Conservation (phyloP, 2,797 vertebrate genomes). For the Sebastes flavidus region DNA sequence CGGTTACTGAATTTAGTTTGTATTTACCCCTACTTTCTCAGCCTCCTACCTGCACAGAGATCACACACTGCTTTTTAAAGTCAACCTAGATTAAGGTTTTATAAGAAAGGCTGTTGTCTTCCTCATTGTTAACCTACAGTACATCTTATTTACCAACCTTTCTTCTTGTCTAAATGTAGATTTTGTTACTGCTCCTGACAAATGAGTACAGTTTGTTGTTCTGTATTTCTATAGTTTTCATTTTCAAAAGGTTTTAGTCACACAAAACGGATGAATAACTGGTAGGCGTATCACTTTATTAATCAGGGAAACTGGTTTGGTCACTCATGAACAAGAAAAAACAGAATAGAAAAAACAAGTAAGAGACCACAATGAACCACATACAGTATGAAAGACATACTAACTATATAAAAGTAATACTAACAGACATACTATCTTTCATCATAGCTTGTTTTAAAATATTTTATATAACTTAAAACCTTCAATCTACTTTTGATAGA, state of each 20-base stretch:
- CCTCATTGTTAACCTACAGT: neutral
- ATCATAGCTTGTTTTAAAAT: neutral
- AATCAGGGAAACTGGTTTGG: neutral
- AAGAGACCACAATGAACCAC: neutral
- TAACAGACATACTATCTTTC: neutral
- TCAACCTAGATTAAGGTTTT: neutral
- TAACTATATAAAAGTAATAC: too few relatives aligned
- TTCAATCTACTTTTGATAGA: neutral
- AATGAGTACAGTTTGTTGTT: too few relatives aligned
- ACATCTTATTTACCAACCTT: neutral
- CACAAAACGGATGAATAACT: neutral
- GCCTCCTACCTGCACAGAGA: neutral
- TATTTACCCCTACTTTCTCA: neutral
- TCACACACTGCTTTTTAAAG: neutral
- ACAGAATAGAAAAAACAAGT: neutral
- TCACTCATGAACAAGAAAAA: neutral
- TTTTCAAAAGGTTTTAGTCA: neutral
- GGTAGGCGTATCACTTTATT: neutral
- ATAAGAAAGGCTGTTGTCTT: neutral
- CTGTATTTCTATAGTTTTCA: too few relatives aligned
- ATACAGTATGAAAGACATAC: neutral
- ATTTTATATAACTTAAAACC: neutral
- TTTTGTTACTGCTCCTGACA: neutral
- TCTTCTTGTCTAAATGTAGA: neutral
- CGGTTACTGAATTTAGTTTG: neutral